Evolutionary conservation across 2,797 vertebrate species (phyloP), one percentile per base, ranked within the genome.

Genomic region (Sparus aurata): DNA sequence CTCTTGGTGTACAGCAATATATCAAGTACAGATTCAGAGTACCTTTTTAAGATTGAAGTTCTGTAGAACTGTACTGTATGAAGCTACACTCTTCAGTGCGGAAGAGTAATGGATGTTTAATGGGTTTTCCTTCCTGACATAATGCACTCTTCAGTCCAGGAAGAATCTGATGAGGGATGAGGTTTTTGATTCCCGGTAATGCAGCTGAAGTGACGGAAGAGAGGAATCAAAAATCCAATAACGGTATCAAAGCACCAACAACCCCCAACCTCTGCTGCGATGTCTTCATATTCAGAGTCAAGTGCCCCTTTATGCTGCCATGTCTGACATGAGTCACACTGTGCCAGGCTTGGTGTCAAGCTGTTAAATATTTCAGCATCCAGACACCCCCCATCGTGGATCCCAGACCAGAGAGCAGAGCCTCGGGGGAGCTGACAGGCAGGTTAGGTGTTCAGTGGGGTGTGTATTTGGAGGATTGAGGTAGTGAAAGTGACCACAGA

Each of bases 301-400:
- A 43, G 30, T 50, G n/a, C 54, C 58, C 61, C 74, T 68, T 80
- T 57, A 54, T 85, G 72, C 15, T 45, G 45, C 69, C 30, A 41
- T 78, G 79, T 84, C 66, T 80, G 68, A 89, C 84, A 85, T 70
- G 79, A 87, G 52, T 85, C 82, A 73, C 70, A 75, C 62, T 69
- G 71, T 53, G 38, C 68, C 65, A 69, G 49, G 69, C 73, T 64
- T 77, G 30, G 50, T 76, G 79, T 86, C 69, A 71, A 70, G 80
- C 87, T 88, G 69, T 83, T 88, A 45, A 86, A 89, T 87, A 84
- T 89, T 90, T 88, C 73, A 83, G 60, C 52, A 62, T 83, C 69
- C 73, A 80, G 85, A 84, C 77, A 66, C 73, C 79, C 73, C 82
- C 80, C 59, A 61, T 67, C 2, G 66, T 83, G 67, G 64, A 58